phyloP scores from a whole-genome alignment of 1,140 invertebrate genomes.

The Pseudomyrmex sp. region DNA sequence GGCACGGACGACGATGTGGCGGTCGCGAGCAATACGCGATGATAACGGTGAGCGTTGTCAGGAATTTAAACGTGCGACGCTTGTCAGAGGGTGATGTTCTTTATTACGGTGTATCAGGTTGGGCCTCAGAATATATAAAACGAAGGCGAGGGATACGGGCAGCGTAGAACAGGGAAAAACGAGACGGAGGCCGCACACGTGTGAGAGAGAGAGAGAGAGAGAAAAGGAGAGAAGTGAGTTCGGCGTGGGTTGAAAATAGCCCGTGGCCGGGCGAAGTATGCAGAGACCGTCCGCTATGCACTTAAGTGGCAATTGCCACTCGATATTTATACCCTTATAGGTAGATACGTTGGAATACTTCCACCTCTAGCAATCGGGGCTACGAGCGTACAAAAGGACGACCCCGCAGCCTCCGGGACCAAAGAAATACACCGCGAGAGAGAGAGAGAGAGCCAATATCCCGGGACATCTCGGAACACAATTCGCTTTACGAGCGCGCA shows the following conservation, averaged over 20 bases:
- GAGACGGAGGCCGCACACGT: not conserved
- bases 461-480: slow-evolving; percentile 53
- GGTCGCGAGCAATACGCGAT: slow-evolving; percentile 10
- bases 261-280: slow-evolving; percentile 76
- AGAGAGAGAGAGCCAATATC: slow-evolving; percentile 50
- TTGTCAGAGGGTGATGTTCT: slow-evolving; percentile 44
- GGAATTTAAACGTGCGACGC: slow-evolving; percentile 41
- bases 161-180: not conserved
- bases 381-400: slow-evolving; percentile 18
- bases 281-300: slow-evolving; percentile 77
- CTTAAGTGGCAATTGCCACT: too few relatives aligned
- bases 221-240: slow-evolving; percentile 51
- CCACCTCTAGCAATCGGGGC: slow-evolving; percentile 21
- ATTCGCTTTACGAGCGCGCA: slow-evolving; percentile 64
- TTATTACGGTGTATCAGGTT: slow-evolving; percentile 65
- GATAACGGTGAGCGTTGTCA: slow-evolving; percentile 33
- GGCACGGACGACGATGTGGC: not conserved
- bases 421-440: slow-evolving; percentile 30
- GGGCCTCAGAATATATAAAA: slow-evolving; percentile 62
- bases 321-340: slow-evolving; percentile 80
- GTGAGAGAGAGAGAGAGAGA: not conserved
- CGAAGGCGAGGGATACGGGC: slow-evolving; percentile 4
- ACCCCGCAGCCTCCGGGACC: not conserved
- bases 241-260: slow-evolving; percentile 78
- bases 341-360: slow-evolving; percentile 59